phyloP scores from a whole-genome alignment of 2,888 invertebrate genomes.

The Pogonocherus hispidulus region DNA sequence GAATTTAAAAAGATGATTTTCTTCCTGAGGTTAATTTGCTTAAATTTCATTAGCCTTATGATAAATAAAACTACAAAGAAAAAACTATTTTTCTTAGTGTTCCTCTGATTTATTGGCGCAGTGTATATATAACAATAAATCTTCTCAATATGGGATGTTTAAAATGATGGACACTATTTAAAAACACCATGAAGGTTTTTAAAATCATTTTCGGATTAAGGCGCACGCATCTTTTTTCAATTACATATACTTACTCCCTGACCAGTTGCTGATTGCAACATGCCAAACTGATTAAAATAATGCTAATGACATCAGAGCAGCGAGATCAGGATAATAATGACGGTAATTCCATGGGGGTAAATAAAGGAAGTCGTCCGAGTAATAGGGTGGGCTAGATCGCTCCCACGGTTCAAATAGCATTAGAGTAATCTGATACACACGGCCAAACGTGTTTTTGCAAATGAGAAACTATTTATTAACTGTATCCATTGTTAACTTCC shows the following conservation, averaged over 20 bases:
- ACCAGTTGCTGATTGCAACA: not conserved
- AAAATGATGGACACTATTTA: no score
- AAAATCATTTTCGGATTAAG: no score
- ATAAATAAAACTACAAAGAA: no score
- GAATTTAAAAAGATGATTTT: no score
- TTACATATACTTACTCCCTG: not conserved
- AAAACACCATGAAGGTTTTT: no score
- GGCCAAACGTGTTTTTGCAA: slow-evolving; percentile 67
- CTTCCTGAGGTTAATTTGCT: no score
- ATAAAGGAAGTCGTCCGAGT: slow-evolving; percentile 42
- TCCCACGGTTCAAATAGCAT: slow-evolving; percentile 63
- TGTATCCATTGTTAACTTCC: slow-evolving; percentile 56
- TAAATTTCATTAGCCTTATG: no score
- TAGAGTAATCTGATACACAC: slow-evolving; percentile 67
- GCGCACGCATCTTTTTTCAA: not conserved
- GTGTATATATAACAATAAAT: no score
- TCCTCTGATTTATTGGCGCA: no score
- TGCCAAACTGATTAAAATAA: slow-evolving; percentile 36
- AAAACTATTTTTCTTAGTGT: no score
- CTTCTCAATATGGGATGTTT: no score
- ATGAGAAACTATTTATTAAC: slow-evolving; percentile 67
- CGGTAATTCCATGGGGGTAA: slow-evolving; percentile 55
- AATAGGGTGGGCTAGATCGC: slow-evolving; percentile 52
- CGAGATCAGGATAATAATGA: slow-evolving; percentile 58
- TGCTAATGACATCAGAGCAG: slow-evolving; percentile 45